Percentiles rank a stretch among this genome's conserved stretches.
phyloP scores from a whole-genome alignment of 2,797 vertebrate genomes.

The Brotula barbata region DNA sequence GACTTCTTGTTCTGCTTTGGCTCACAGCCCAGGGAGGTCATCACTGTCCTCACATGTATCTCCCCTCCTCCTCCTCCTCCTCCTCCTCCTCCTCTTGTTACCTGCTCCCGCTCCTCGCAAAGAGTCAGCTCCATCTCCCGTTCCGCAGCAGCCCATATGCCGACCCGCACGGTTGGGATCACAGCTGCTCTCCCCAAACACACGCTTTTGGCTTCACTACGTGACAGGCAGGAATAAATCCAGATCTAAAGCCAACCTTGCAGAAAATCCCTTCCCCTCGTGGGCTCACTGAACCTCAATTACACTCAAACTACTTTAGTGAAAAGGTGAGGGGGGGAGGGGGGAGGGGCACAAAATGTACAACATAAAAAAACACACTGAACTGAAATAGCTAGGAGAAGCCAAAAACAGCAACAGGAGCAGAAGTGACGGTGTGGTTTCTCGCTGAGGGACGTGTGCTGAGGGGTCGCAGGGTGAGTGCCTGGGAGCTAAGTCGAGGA shows the following conservation, averaged over 20 bases:
- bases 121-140: conserved; percentile 41
- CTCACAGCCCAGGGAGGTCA: conserved; percentile 20
- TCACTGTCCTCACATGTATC: not conserved
- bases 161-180: conserved; percentile 42
- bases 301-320: conserved; percentile 56
- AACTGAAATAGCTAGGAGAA: conserved; percentile 67
- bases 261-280: conserved; percentile 23
- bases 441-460: conserved; percentile 39
- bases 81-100: conserved; percentile 16
- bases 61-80: too few relatives aligned
- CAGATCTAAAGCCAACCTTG: conserved; percentile 33
- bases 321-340: conserved; percentile 25
- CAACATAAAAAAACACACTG: conserved; percentile 64
- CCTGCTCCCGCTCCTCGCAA: conserved; percentile 51
- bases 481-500: too few relatives aligned
- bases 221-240: conserved; percentile 35
- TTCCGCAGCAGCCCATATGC: conserved; percentile 34
- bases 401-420: conserved; percentile 69
- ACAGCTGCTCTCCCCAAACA: conserved; percentile 47
- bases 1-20: conserved; percentile 40
- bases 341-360: conserved; percentile 58
- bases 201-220: conserved; percentile 48
- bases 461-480: conserved; percentile 33
- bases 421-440: conserved; percentile 47
- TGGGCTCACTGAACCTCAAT: conserved; percentile 49